Percentiles rank a stretch among this genome's conserved stretches.
phyloP scores from a whole-genome alignment of 2,797 vertebrate genomes.

The Siniperca obscura region DNA sequence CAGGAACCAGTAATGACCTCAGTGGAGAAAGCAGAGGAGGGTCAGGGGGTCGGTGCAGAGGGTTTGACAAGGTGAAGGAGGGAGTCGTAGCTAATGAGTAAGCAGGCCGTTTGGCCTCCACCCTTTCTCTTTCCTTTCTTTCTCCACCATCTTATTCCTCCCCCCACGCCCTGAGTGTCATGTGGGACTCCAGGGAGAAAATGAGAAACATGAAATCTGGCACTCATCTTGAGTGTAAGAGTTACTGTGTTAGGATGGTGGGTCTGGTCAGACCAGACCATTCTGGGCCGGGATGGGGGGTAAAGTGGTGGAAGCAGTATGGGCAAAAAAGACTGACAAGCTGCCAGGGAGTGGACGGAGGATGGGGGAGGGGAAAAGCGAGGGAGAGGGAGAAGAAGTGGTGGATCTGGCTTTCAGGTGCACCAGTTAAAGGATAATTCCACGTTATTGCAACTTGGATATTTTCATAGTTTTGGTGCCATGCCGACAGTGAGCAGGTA shows the following conservation, averaged over 20 bases:
- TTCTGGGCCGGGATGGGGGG: not conserved
- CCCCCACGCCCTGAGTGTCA: constrained; percentile 15
- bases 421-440: not conserved
- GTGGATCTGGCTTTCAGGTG: not conserved
- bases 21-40: constrained; percentile 18
- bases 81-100: constrained; percentile 34
- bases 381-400: too few relatives aligned
- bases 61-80: constrained; percentile 18
- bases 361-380: not conserved
- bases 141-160: not conserved
- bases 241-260: constrained; percentile 6
- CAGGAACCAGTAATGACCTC: not conserved
- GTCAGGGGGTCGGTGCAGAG: not conserved
- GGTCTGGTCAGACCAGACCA: constrained; percentile 11
- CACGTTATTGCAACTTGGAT: not conserved
- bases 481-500: constrained; percentile 9
- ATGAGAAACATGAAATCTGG: constrained; percentile 65
- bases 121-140: not conserved
- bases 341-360: not conserved
- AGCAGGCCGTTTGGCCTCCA: constrained; percentile 28
- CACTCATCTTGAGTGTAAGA: constrained; percentile 23
- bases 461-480: not conserved
- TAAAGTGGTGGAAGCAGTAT: not conserved
- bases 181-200: constrained; percentile 52
- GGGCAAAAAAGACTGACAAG: constrained; percentile 14